Base-by-base conservation (phyloP, 1,140 invertebrate genomes). In the Ips typographus region DNA sequence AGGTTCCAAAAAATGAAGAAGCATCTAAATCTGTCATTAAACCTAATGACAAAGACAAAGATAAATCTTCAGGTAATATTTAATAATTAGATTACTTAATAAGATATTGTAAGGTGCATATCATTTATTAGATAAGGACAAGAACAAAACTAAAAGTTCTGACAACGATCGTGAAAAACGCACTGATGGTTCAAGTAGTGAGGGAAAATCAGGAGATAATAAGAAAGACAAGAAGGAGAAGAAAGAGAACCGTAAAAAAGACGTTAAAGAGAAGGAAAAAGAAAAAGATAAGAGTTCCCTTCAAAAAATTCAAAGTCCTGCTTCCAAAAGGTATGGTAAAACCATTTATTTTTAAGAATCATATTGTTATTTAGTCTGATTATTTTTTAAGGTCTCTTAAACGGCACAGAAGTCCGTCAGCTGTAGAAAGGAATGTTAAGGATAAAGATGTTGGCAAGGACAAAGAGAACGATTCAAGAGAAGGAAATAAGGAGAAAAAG, bases 61-160 rank as follows among this genome's bases (percentile, higher is more conserved):
- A 63, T 44, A 65, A 62, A 70, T 58, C 52, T 6, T 65, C 42
- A 44, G 62, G 52, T 56, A 56, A 8, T 22, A 22, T 22, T 22
- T 22, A 22, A 22, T 22, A 22, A 22, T 22, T 22, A 22, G 22
- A 22, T 22, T 22, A 22, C 22, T 22, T 22, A 7, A 56, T 40
- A 56, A 77, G 71, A 81, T 52, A 4, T 2, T 81, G 22, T 22
- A 22, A 22, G 59, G 5, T 2, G 57, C 47, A 58, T 39, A 51
- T 22, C 51, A 43, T 53, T 61, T 43, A 66, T 55, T 62, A 52
- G 86, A 86, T n/a, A 85, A 86, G 73, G 80, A 84, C 49, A 87
- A 87, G 77, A 80, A 82, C 47, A 89, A 89, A 79, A 74, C 73
- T 8, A 86, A 86, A 72, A 84, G 82, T 74, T 81, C 82, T 39